These are phyloP conservation scores for Corapipo altera DNA, from an alignment of 2,113 vertebrate species.

Conservation along the genomic window DNA sequence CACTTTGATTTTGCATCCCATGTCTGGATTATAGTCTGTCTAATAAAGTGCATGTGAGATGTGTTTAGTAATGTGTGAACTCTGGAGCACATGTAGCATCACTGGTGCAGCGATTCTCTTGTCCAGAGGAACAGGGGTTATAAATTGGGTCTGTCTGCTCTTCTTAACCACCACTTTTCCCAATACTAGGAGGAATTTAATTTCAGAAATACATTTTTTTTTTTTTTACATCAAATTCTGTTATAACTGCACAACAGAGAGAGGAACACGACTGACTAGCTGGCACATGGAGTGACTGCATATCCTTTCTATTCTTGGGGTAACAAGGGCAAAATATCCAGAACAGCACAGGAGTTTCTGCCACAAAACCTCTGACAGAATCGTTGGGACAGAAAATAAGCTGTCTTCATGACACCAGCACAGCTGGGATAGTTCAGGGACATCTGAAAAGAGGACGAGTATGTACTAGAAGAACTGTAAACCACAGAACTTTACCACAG, in stretches of 20 bases:
- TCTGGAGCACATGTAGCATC: constrained; percentile 30
- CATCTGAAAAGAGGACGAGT: background rate
- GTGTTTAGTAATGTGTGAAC: constrained; percentile 48
- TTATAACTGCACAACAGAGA: background rate
- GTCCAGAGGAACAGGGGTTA: background rate
- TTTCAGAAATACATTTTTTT: background rate
- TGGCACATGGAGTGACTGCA: background rate
- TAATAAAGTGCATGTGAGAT: constrained; percentile 56
- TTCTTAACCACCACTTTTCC: background rate
- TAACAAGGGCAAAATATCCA: background rate
- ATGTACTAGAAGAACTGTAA: background rate
- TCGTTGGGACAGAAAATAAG: background rate
- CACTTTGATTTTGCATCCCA: constrained; percentile 47
- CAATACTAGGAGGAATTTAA: background rate
- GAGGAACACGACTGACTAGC: background rate
- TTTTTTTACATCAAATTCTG: background rate
- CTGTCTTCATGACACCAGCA: background rate
- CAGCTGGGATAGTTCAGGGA: background rate
- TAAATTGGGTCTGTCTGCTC: background rate
- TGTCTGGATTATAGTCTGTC: constrained; percentile 10
- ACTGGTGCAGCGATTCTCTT: rapidly evolving
- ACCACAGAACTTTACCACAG: background rate
- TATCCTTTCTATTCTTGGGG: background rate
- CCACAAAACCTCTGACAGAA: background rate
- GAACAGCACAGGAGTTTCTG: background rate